A percentile compares a stretch with the other conserved stretches of the same genome.
phyloP scores from a whole-genome alignment of 2,113 vertebrate species.

The Elephas maximus region DNA sequence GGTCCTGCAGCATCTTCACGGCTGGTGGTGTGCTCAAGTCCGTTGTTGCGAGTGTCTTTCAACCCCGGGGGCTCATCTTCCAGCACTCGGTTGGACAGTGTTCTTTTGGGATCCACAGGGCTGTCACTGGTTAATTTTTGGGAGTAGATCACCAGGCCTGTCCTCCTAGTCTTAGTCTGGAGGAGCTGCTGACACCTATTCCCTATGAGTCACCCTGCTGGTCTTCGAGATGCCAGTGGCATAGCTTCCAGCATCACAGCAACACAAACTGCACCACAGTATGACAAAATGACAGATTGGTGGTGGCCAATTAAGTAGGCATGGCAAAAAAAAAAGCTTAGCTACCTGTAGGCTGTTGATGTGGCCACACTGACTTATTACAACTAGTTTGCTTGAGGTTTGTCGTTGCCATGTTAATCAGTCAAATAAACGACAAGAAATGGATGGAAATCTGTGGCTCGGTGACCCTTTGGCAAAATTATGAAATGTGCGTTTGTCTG shows the following conservation, averaged over 20 bases:
- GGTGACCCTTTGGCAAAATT: background rate
- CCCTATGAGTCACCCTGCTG: background rate
- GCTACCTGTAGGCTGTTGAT: background rate
- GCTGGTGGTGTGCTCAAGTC: background rate
- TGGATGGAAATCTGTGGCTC: background rate
- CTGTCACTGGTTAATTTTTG: too few species aligned
- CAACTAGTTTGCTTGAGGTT: background rate
- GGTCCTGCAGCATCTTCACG: background rate
- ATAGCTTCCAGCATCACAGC: background rate
- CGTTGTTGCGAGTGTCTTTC: background rate
- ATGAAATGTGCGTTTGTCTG: background rate
- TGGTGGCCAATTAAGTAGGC: background rate
- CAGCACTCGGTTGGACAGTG: background rate
- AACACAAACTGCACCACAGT: background rate
- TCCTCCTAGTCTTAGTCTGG: background rate
- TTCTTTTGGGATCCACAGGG: background rate
- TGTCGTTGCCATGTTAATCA: background rate
- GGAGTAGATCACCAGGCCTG: too few species aligned
- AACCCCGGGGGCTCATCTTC: background rate
- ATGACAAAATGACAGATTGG: background rate
- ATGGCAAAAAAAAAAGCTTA: background rate
- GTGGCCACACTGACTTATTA: background rate
- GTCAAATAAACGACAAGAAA: background rate
- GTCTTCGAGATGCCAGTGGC: background rate
- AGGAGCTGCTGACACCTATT: background rate